These are phyloP conservation scores for Petaurus breviceps DNA, from an alignment of 2,113 vertebrate species.

Conservation along the genomic window DNA sequence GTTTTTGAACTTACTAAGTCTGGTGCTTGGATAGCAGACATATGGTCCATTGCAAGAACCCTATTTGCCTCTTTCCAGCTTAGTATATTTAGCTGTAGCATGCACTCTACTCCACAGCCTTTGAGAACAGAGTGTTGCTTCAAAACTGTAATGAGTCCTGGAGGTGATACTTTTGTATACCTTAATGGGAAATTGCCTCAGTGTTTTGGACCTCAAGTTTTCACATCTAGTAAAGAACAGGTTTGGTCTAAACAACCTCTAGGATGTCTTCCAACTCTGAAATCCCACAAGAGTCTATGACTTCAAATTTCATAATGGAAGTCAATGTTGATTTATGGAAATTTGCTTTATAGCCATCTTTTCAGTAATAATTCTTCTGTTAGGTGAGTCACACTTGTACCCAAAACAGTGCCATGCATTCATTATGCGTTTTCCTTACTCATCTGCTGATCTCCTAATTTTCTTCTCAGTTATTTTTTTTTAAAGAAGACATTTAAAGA, in stretches of 20 bases:
- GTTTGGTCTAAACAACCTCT: constrained; percentile 20
- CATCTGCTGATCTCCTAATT: constrained; percentile 11
- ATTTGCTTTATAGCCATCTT: not conserved
- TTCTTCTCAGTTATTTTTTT: not conserved
- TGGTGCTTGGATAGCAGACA: not conserved
- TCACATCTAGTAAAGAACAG: constrained; percentile 36
- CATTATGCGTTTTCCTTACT: constrained; percentile 26
- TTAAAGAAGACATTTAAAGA: constrained; percentile 35
- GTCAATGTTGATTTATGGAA: constrained; percentile 1
- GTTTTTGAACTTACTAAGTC: not conserved
- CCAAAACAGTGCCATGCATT: not conserved
- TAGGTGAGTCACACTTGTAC: not conserved
- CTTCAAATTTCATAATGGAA: constrained; percentile 37
- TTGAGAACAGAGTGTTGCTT: not conserved
- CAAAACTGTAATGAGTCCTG: not conserved
- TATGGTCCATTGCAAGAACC: not conserved
- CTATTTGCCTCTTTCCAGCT: not conserved
- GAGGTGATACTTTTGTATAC: not conserved
- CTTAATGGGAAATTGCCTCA: not conserved
- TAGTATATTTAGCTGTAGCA: not conserved
- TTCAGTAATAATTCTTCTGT: constrained; percentile 1
- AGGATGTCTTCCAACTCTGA: constrained; percentile 24
- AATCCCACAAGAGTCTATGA: constrained; percentile 30
- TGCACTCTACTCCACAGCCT: not conserved
- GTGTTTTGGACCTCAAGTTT: not conserved